phyloP scores from a whole-genome alignment of 35 echinoderm and acorn worm species.

The Heliocidaris tuberculata region DNA sequence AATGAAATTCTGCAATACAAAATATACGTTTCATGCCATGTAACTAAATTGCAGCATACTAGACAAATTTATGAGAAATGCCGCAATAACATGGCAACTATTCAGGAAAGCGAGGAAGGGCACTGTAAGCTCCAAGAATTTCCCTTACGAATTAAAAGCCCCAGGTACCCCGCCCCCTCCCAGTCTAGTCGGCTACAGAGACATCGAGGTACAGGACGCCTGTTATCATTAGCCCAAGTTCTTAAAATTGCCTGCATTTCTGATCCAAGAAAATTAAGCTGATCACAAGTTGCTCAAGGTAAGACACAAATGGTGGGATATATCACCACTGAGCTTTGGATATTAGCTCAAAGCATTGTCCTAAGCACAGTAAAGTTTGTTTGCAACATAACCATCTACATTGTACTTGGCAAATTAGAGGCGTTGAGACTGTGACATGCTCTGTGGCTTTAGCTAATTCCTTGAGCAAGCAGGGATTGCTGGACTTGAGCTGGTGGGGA shows the following conservation, averaged over 20 bases:
- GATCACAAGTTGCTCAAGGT: too few species aligned
- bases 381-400: too few species aligned
- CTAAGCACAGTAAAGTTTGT: neutral
- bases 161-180: neutral
- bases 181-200: neutral
- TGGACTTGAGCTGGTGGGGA: too few species aligned
- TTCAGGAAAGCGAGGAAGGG: neutral
- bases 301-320: too few species aligned
- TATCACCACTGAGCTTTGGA: too few species aligned
- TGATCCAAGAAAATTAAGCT: neutral
- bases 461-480: too few species aligned
- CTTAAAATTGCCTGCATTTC: neutral
- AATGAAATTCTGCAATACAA: too few species aligned
- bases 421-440: too few species aligned
- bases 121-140: neutral
- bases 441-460: neutral
- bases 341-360: neutral
- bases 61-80: neutral
- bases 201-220: neutral
- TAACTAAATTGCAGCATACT: neutral
- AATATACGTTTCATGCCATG: neutral
- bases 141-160: conserved; percentile 10
- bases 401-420: too few species aligned
- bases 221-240: neutral
- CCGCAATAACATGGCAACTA: neutral